Base-by-base conservation (phyloP, 1,140 invertebrate species). In the Drosophila kepulauana region DNA sequence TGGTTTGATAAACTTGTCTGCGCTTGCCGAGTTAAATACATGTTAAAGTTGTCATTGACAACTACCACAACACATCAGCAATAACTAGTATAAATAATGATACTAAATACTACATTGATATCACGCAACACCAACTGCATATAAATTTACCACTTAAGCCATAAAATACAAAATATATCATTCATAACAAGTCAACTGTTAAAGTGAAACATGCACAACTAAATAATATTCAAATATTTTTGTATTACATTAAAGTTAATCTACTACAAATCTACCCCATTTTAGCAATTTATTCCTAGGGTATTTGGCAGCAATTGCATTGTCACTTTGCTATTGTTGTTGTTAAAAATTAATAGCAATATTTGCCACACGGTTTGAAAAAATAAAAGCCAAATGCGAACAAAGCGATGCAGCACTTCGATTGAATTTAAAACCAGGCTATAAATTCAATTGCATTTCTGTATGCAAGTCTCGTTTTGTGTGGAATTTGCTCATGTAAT, bases 281-380 rank as follows among this genome's bases (percentile, higher is more conserved):
- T 11, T 25, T 11, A 2, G n/a, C 5, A n/a, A 3, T 13, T 7
- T 15, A 11, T 57, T 11, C 28, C 20, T n/a, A n/a, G 20, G 16
- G 5, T 45, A 45, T n/a, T 6, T 10, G 15, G 5, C 16, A 38
- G 5, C 5, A 61, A 61, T 15, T 67, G 35, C 11, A 62, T 35
- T 46, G 16, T 56, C 45, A 5, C n/a, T 54, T 25, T 64, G 43
- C 25, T 64, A 45, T 77, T 75, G 52, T 72, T 79, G 73, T 78
- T 87, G 71, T 82, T 88, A 77, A 80, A 81, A 75, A 87, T 88
- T 88, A 87, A 87, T 87, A 87, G 71, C 79, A 79, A 86, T 72
- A 87, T 85, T 86, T 86, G 62, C 77, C 11, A 72, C 35, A 45
- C 52, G 79, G 46, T 52, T 71, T 70, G 67, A 78, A 28, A 41